Evolutionary conservation across 2,113 vertebrate genomes (phyloP), one percentile per base, ranked within the genome.

Genomic region (Pycnonotus jocosus): DNA sequence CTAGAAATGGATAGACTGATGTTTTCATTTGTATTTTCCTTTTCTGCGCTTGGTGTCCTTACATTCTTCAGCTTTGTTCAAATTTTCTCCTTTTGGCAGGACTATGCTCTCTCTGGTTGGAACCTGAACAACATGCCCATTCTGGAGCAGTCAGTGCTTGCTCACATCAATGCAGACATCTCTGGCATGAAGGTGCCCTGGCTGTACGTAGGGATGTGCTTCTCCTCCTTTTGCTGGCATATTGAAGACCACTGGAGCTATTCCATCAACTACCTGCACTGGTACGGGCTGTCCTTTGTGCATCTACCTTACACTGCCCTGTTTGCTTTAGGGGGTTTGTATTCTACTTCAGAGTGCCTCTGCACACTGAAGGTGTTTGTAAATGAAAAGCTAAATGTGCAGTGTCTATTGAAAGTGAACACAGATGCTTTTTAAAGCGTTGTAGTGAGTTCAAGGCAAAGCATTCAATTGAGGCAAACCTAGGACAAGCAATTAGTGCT

Each of bases 241-340:
- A 99, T 99, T 44, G 99, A 99, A 94, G 99, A 99, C 95, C 99
- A 99, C 97, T 99, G 99, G 99, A 99, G 99, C 88, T 99, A 99
- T 91, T 99, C 99, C 72, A 99, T 99, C 97, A 99, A 99, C 97
- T 99, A 99, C 95, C 96, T 99, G 94, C 99, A 99, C 65, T 99
- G 99, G 99, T 99, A 97, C 70, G 98, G 57, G 40, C 31, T 56
- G 14, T 69, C 8, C 69, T 77, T 77, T 61, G 27, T 48, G 33
- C 19, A 5, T 42, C 14, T 76, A 1, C 17, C 14, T 95, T n/a
- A 20, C 5, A 1, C 54, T 92, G 47, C 35, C 12, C 38, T 78
- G 24, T 50, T 66, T 53, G 51, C 56, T 2, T 45, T 33, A 57
- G 22, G 54, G n/a, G 21, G 40, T 53, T 14, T 57, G 58, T n/a